Base-by-base conservation (phyloP, 2,888 invertebrate species). In the Drymonia ruficornis region DNA sequence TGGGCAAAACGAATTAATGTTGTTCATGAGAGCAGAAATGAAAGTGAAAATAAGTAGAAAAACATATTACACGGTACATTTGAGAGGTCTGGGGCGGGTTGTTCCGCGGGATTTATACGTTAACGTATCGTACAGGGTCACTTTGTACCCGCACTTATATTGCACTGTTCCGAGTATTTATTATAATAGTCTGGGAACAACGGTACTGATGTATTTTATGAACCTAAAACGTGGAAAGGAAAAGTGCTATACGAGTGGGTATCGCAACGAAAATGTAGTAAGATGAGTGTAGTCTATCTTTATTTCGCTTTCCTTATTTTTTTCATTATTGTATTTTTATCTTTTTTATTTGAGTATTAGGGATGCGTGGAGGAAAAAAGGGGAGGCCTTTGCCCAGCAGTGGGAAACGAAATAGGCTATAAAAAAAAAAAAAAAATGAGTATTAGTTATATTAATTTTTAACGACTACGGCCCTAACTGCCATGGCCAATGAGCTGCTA, bases 51-150 rank as follows among this genome's bases (percentile, higher is more conserved):
- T 47, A 47, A 47, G 47, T 47, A 47, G 47, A 47, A 47, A 47
- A 47, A 47, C 47, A 47, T 34, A 47, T 47, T 47, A 34, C 47
- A 47, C 47, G 47, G 31, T 47, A 47, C 47, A 47, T 47, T 47
- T 47, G 11, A 18, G 47, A 47, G 47, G 46, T 47, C 34, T 34
- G 47, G 13, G 16, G 18, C 8, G 31, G 16, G 18, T 34, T 18
- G 16, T 31, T 47, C 34, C 12, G 12, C 12, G 31, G 16, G 16
- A 34, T 47, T 34, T 47, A 34, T 47, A 47, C 11, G 47, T 1
- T 46, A n/a, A 45, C 28, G 28, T 15, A 11, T 29, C 19, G 43
- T 3, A 16, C 12, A 13, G 28, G 46, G 46, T 46, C 46, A 46
- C 46, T 46, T 46, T 44, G 9, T 40, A 16, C 8, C 15, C 36